These are phyloP conservation scores for Synanthedon tipuliformis DNA, from an alignment of 2,888 invertebrate species.

Conservation along the genomic window DNA sequence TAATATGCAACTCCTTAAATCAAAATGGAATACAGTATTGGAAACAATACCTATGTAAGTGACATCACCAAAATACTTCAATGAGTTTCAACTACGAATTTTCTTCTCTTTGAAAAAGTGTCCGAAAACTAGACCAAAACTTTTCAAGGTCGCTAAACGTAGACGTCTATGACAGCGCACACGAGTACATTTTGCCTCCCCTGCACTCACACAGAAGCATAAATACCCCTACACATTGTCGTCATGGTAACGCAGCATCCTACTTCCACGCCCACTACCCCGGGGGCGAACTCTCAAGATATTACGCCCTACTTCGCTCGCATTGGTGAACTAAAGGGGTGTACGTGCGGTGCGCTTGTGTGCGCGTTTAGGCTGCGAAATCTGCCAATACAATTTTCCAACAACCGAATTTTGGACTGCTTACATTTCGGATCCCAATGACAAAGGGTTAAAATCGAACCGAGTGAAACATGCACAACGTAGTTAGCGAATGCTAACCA, in stretches of 20 bases:
- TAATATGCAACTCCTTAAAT: too few relatives aligned
- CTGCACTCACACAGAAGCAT: slow-evolving; percentile 35
- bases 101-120: background rate
- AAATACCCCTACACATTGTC: slow-evolving; percentile 62
- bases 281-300: slow-evolving; percentile 67
- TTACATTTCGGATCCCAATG: background rate
- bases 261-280: slow-evolving; percentile 71
- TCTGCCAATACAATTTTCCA: slow-evolving; percentile 36
- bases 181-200: slow-evolving; percentile 24
- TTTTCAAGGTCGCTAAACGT: slow-evolving; percentile 50
- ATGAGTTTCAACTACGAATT: too few relatives aligned
- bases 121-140: slow-evolving; percentile 48
- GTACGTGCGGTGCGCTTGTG: slow-evolving; percentile 47
- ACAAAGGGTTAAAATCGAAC: background rate
- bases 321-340: slow-evolving; percentile 66
- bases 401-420: background rate
- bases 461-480: slow-evolving; percentile 3
- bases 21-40: too few relatives aligned
- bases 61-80: too few relatives aligned
- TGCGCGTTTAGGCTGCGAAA: slow-evolving; percentile 37
- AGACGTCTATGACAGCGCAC: slow-evolving; percentile 18
- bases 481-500: slow-evolving; percentile 37
- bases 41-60: too few relatives aligned
- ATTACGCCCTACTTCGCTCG: slow-evolving; percentile 67
- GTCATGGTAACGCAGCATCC: slow-evolving; percentile 74